These are phyloP conservation scores for Phytoseiulus persimilis DNA, from an alignment of 2,888 invertebrate genomes.

Conservation along the genomic window DNA sequence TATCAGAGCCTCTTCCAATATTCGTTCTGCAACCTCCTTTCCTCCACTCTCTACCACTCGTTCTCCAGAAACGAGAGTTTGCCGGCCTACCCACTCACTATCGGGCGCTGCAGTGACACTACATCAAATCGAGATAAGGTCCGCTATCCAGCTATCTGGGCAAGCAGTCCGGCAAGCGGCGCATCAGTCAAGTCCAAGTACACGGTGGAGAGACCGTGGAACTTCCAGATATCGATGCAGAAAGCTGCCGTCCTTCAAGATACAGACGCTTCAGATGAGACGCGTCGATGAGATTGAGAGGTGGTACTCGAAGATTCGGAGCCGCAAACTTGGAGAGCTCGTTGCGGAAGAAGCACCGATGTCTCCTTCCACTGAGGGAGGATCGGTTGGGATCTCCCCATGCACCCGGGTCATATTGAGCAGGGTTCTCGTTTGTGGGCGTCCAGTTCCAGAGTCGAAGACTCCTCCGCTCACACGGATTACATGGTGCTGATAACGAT, in stretches of 20 bases:
- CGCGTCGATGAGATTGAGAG: not conserved
- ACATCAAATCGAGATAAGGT: slow-evolving; percentile 34
- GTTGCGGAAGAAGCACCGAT: not conserved
- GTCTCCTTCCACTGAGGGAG: not conserved
- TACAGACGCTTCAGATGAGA: not conserved
- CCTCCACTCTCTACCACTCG: not conserved
- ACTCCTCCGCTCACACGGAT: too few species aligned
- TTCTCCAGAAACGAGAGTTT: not conserved
- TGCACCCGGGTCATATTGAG: too few species aligned
- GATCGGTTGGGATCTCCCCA: not conserved
- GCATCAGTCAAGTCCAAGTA: not conserved
- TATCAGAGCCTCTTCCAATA: not conserved
- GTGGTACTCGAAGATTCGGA: not conserved
- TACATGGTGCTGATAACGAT: too few species aligned
- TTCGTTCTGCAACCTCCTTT: not conserved
- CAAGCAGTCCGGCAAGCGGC: not conserved
- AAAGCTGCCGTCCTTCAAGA: not conserved
- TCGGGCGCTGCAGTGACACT: slow-evolving; percentile 6
- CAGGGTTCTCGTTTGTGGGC: too few species aligned
- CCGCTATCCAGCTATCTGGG: not conserved
- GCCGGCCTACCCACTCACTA: not conserved
- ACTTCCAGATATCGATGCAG: not conserved
- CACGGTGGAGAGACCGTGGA: not conserved
- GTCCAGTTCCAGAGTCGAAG: too few species aligned
- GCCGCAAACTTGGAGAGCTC: not conserved